phyloP scores from a whole-genome alignment of 2,797 vertebrate genomes.

The Basileuterus tristriatus region DNA sequence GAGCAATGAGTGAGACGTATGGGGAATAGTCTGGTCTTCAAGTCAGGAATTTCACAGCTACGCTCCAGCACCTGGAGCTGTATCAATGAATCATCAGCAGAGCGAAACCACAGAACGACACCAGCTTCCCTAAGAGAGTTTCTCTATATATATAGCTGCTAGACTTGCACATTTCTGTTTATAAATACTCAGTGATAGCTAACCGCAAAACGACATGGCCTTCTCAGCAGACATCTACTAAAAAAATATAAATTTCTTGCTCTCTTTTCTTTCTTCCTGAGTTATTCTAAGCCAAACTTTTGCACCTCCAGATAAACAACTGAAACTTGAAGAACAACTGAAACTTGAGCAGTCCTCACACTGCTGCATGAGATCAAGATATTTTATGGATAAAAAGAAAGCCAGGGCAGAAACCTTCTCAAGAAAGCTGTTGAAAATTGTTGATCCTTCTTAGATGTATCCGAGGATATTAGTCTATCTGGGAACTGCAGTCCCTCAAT shows the following conservation, averaged over 20 bases:
- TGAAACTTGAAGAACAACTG: background rate
- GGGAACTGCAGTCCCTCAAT: background rate
- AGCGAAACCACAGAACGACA: conserved; percentile 22
- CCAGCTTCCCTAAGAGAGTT: conserved; percentile 24
- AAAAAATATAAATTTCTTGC: background rate
- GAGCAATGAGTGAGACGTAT: background rate
- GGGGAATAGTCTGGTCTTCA: conserved; percentile 10
- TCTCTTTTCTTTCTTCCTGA: background rate
- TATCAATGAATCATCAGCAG: conserved; percentile 42
- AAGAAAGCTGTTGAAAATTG: background rate
- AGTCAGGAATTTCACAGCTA: conserved; percentile 42
- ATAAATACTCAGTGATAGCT: conserved; percentile 38
- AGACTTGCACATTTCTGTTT: conserved; percentile 54
- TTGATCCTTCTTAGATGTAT: background rate
- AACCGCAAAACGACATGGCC: background rate
- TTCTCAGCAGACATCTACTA: conserved; percentile 7
- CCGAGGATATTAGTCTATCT: background rate
- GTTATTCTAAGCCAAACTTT: background rate
- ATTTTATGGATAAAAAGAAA: background rate
- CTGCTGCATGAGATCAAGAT: background rate
- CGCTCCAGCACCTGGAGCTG: background rate
- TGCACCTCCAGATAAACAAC: background rate
- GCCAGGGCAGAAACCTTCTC: background rate
- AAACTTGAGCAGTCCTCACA: background rate
- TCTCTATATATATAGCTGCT: conserved; percentile 1